Evolutionary conservation across 2,797 vertebrate genomes (phyloP).

Genomic region (Tinamus major): DNA sequence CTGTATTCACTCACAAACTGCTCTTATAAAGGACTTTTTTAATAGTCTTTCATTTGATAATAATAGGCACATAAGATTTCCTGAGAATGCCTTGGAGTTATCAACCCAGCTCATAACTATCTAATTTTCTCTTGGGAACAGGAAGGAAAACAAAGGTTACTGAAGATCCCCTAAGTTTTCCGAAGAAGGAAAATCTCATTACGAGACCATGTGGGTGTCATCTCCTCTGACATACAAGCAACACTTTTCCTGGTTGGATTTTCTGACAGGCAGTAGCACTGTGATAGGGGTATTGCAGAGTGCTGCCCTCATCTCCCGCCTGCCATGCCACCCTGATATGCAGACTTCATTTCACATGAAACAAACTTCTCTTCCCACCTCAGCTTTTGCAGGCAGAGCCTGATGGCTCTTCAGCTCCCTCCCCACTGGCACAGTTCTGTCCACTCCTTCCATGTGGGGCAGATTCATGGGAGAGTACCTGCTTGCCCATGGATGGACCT

Average conservation of each 20-base stretch:
- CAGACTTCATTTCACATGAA: neutral
- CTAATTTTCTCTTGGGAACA: slow-evolving; percentile 31
- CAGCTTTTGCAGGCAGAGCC: neutral
- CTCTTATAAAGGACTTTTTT: slow-evolving; percentile 42
- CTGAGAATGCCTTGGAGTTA: slow-evolving; percentile 50
- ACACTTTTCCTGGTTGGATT: slow-evolving; percentile 18
- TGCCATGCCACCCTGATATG: neutral
- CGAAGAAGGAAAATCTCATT: neutral
- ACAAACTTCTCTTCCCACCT: neutral
- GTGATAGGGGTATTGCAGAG: neutral
- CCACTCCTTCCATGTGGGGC: neutral
- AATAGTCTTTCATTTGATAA: slow-evolving; percentile 24
- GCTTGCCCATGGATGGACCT: neutral
- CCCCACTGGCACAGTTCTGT: neutral
- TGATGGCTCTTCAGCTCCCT: neutral
- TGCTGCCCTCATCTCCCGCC: neutral
- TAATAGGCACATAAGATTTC: slow-evolving; percentile 35
- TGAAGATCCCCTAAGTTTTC: slow-evolving; percentile 22
- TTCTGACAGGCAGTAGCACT: neutral
- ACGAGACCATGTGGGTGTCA: neutral
- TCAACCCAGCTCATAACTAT: slow-evolving; percentile 14
- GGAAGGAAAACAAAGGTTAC: slow-evolving; percentile 55
- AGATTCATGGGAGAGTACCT: neutral
- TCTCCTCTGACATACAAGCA: slow-evolving; percentile 4
- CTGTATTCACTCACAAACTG: slow-evolving; percentile 1